These are phyloP conservation scores for Propsilocerus akamusi DNA, from an alignment of 1,140 invertebrate species.

Conservation along the genomic window DNA sequence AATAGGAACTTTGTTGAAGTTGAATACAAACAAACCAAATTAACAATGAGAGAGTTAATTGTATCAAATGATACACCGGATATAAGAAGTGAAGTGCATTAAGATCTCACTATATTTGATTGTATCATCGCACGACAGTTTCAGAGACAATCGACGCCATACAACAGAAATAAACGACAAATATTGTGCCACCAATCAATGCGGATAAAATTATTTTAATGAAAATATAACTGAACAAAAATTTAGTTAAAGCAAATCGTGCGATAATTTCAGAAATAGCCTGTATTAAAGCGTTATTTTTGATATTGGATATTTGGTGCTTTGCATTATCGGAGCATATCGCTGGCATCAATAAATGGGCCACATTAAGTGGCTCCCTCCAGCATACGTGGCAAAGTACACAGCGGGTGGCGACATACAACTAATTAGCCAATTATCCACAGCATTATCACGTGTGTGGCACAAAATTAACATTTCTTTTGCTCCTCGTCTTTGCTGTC, in stretches of 20 bases:
- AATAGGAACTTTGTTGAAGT: not conserved
- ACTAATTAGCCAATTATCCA: not conserved
- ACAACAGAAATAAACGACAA: not conserved
- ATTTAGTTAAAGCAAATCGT: not conserved
- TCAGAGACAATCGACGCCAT: not conserved
- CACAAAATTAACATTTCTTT: not conserved
- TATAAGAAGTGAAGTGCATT: not conserved
- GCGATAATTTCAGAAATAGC: not conserved
- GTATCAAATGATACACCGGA: not conserved
- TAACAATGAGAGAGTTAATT: not conserved
- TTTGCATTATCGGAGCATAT: no score
- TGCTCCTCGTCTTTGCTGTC: not conserved
- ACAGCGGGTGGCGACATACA: not conserved
- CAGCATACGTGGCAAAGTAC: not conserved
- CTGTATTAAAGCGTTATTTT: not conserved
- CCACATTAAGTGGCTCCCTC: slow-evolving; percentile 1
- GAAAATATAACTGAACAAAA: not conserved
- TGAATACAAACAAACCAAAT: not conserved
- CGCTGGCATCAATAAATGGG: not conserved
- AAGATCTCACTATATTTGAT: not conserved
- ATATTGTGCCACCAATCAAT: no score
- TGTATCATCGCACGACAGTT: not conserved
- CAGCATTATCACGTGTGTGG: not conserved
- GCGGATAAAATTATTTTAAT: not conserved
- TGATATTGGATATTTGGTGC: not conserved